phyloP scores from a whole-genome alignment of 1,140 invertebrate genomes.

The Akabosia matsudoensis region DNA sequence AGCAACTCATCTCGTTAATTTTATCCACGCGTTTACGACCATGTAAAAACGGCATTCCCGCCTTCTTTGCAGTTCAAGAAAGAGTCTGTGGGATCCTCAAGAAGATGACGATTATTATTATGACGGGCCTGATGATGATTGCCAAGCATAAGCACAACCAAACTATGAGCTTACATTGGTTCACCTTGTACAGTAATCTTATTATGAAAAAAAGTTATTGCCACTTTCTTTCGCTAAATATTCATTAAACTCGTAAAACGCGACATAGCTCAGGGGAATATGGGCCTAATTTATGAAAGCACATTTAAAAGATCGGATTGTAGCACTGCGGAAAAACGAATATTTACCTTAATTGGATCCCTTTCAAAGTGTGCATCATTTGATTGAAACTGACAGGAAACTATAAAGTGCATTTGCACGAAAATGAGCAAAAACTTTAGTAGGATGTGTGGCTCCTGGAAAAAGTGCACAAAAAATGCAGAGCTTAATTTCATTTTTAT shows the following conservation, averaged over 20 bases:
- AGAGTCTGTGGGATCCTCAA: background rate
- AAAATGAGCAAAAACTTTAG: no score
- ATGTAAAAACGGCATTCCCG: constrained; percentile 14
- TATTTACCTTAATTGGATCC: background rate
- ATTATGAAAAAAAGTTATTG: background rate
- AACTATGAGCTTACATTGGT: no score
- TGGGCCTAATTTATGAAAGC: background rate
- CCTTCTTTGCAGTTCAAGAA: constrained; percentile 3
- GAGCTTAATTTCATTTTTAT: no score
- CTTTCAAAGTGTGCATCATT: background rate
- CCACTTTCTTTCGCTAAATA: background rate
- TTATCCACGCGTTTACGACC: constrained; percentile 38
- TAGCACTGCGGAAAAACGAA: no score
- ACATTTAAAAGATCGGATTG: no score
- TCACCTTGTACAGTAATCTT: no score
- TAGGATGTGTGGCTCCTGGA: no score
- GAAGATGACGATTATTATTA: background rate
- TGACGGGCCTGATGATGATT: background rate
- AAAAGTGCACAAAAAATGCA: background rate
- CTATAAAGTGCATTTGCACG: no score
- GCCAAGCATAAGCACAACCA: no score
- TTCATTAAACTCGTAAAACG: background rate
- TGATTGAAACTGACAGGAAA: background rate
- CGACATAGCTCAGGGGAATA: background rate
- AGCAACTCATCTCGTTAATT: constrained; percentile 38